phyloP scores from a whole-genome alignment of 2,888 invertebrate genomes.

The Allolobophora icterica region DNA sequence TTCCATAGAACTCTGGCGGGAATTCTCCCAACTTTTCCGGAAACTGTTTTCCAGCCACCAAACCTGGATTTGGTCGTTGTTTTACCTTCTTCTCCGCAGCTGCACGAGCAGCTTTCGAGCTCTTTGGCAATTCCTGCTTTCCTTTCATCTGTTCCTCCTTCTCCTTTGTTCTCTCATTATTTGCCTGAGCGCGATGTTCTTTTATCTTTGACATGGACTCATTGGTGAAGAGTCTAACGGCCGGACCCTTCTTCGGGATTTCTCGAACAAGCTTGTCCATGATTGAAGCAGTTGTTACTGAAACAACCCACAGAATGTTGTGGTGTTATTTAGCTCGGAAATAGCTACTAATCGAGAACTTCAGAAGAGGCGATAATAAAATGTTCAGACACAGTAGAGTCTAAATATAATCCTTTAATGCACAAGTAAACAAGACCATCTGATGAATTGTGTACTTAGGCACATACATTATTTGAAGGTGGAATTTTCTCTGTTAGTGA shows the following conservation, averaged over 20 bases:
- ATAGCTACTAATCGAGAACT: neutral
- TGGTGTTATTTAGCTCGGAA: neutral
- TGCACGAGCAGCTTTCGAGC: neutral
- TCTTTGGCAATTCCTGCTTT: constrained; percentile 49
- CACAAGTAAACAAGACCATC: no score
- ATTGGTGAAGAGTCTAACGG: constrained; percentile 55
- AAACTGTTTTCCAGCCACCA: constrained; percentile 94
- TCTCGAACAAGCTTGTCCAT: constrained; percentile 14
- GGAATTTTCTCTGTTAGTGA: neutral
- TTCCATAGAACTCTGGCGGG: constrained; percentile 90
- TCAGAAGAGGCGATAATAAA: no score
- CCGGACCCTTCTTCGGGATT: neutral
- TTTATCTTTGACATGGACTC: constrained; percentile 94
- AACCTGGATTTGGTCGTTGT: constrained; percentile 86
- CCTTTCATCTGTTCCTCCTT: constrained; percentile 50
- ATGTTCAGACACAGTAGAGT: neutral
- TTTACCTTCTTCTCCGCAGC: constrained; percentile 69
- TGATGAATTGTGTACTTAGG: neutral
- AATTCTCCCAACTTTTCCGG: constrained; percentile 92
- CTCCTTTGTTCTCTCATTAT: constrained; percentile 49
- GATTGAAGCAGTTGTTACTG: neutral
- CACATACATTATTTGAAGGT: neutral
- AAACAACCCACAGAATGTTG: neutral
- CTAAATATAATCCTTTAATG: no score
- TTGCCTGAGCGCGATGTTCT: constrained; percentile 68